Evolutionary conservation across 1,140 invertebrate genomes (phyloP).

Genomic region (Cataglyphis hispanica): DNA sequence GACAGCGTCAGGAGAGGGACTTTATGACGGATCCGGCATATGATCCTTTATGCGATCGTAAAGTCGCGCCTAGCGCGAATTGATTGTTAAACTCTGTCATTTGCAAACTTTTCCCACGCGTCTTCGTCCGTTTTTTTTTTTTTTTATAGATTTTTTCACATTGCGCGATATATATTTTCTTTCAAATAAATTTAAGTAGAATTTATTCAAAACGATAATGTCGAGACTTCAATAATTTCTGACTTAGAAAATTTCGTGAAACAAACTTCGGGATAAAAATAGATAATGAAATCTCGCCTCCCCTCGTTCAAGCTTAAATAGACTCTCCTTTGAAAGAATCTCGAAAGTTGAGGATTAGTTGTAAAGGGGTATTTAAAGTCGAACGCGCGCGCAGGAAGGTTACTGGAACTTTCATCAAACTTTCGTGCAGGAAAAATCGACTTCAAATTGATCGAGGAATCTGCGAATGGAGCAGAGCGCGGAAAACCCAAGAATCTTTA

Average conservation of each 20-base stretch:
- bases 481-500: neutral
- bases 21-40: conserved; percentile 73
- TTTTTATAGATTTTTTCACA: conserved; percentile 5
- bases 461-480: neutral
- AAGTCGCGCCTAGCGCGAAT: conserved; percentile 65
- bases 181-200: conserved; percentile 9
- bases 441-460: conserved; percentile 3
- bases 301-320: conserved; percentile 1
- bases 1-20: neutral
- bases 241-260: conserved; percentile 3
- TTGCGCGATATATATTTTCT: neutral
- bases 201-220: conserved; percentile 23
- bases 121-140: neutral
- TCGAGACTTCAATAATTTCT: conserved; percentile 22
- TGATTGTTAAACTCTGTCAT: conserved; percentile 67
- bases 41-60: conserved; percentile 73
- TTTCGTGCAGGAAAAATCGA: conserved; percentile 8
- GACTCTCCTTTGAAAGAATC: conserved; percentile 14
- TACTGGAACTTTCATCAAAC: neutral
- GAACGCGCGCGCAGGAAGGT: neutral
- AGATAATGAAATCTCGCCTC: neutral
- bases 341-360: conserved; percentile 15
- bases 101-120: conserved; percentile 58
- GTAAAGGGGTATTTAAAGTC: conserved; percentile 12
- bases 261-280: neutral